Conservation (phyloP, 1,140 invertebrate genomes). For the Caenorhabditis inopinata region DNA sequence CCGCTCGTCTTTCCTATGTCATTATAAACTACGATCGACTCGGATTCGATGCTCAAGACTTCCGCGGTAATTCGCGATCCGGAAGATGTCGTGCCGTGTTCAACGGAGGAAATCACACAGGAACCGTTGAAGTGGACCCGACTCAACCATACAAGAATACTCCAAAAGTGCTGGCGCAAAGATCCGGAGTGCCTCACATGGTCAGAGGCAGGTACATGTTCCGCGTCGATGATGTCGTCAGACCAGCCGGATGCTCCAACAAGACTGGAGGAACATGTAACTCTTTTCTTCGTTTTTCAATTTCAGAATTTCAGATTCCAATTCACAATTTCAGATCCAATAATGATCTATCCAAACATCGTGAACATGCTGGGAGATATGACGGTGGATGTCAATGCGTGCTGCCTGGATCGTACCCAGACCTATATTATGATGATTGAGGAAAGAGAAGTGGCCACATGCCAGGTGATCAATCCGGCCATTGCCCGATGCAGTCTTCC, state of each 20-base stretch:
- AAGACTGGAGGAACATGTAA: conserved; percentile 65
- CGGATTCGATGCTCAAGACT: conserved; percentile 53
- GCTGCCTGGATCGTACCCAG: conserved; percentile 62
- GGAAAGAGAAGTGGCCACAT: conserved; percentile 61
- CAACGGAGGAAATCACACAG: conserved; percentile 66
- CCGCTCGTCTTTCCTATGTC: conserved; percentile 48
- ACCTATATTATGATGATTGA: conserved; percentile 66
- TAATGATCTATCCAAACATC: conserved; percentile 66
- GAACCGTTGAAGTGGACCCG: conserved; percentile 63
- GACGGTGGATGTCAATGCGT: conserved; percentile 64
- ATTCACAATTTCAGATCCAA: conserved; percentile 52
- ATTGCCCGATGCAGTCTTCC: conserved; percentile 62
- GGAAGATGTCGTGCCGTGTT: conserved; percentile 58
- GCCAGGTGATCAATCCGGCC: conserved; percentile 60
- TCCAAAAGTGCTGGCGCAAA: conserved; percentile 61
- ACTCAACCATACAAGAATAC: conserved; percentile 65
- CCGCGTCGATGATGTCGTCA: conserved; percentile 64
- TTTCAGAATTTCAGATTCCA: conserved; percentile 23
- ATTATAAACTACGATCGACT: conserved; percentile 53
- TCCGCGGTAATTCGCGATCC: conserved; percentile 43
- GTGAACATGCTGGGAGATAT: conserved; percentile 67
- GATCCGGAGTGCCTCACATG: conserved; percentile 64
- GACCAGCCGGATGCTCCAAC: conserved; percentile 64
- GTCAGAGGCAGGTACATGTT: conserved; percentile 66
- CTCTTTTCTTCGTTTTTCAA: not conserved